Base-by-base conservation (phyloP, 1,140 invertebrate genomes). In the Cotesia chilonis region DNA sequence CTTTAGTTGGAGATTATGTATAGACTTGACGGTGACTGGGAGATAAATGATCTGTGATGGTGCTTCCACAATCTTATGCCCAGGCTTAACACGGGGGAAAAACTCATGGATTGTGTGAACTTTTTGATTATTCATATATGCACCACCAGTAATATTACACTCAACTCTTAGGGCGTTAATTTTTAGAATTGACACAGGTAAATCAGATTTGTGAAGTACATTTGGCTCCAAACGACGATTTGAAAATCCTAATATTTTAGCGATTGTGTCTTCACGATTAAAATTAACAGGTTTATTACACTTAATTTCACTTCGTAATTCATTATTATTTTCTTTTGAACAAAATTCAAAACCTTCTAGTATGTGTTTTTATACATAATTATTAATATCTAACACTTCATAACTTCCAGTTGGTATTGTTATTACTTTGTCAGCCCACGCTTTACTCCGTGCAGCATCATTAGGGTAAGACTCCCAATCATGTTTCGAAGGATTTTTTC, bases 351-450 rank as follows among this genome's bases (percentile, higher is more conserved):
- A 12, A n/a, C 5, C 17, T 12, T 14, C 4, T 9, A n/a, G 5
- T 12, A 17, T 28, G 55, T 5, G 47, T 37, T 60, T 70, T 64
- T 73, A 66, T 47, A 79, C 51, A 73, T 63, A 79, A 64, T 70
- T 68, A 52, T 77, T 70, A 28, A 81, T 81, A 70, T 84, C 78
- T 41, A 67, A 51, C 51, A 84, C 73, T 78, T 82, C 81, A 79
- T 82, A 84, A 38, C 79, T 78, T 28, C 82, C 80, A 28, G 75
- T 77, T 7, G 81, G 81, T 70, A 84, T 80, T 57, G 65, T 68
- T 63, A 84, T 80, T 38, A 73, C 72, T 57, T 80, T 17, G 37
- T 81, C 51, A 37, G 75, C 76, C 73, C 78, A 77, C 20, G 20
- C 20, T 28, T 2, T 28, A 28, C 20, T 28, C 20, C 20, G 20